phyloP scores from a whole-genome alignment of 2,888 invertebrate genomes.

The Theristus sp. region DNA sequence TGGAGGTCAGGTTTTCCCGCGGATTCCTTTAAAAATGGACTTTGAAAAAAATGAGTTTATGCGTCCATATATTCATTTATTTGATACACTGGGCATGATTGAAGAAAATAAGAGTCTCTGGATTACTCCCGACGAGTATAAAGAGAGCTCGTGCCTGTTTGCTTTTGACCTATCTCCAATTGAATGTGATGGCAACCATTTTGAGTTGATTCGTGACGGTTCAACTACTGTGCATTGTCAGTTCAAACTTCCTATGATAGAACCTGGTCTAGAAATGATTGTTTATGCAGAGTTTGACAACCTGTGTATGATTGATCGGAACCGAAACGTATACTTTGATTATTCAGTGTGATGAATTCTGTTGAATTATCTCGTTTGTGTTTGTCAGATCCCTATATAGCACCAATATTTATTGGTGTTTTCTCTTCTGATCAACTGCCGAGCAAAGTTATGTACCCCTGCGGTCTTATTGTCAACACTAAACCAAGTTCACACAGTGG shows the following conservation, averaged over 20 bases:
- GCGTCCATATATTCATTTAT: not conserved
- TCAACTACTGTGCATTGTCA: not conserved
- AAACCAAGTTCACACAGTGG: not conserved
- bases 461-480: not conserved
- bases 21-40: not conserved
- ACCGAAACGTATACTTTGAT: not conserved
- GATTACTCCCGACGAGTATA: not conserved
- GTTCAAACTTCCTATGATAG: not conserved
- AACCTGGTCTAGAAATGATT: not conserved
- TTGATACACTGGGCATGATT: not conserved
- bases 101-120: not conserved
- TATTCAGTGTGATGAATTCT: not conserved
- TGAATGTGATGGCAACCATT: not conserved
- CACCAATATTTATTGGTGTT: not conserved
- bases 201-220: not conserved
- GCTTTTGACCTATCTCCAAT: not conserved
- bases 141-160: not conserved
- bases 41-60: not conserved
- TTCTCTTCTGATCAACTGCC: not conserved
- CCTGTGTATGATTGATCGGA: not conserved
- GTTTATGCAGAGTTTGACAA: not conserved
- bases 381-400: not conserved
- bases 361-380: not conserved
- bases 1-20: not conserved
- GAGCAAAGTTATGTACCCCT: not conserved